Evolutionary conservation across 1,140 invertebrate species (phyloP).

Genomic region (Tenebrio molitor): DNA sequence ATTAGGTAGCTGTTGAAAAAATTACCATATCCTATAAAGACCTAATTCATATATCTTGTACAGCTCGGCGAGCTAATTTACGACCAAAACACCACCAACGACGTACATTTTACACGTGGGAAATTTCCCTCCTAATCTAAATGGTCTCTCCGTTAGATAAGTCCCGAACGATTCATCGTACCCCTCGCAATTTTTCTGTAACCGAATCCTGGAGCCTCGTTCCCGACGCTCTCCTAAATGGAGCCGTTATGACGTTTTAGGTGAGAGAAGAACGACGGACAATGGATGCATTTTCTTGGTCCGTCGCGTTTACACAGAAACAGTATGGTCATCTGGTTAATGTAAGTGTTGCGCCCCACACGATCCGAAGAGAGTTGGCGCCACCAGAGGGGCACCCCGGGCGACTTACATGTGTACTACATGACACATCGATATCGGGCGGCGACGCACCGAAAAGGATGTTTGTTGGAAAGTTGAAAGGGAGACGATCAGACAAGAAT

Average conservation of each 20-base stretch:
- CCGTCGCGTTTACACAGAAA: conserved; percentile 15
- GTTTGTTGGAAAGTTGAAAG: not conserved
- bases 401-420: conserved; percentile 34
- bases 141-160: not conserved
- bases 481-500: no score
- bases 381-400: conserved; percentile 38
- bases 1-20: conserved; percentile 33
- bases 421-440: conserved; percentile 2
- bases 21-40: conserved; percentile 13
- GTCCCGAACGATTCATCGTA: not conserved
- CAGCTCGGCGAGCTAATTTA: not conserved
- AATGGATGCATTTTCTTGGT: conserved; percentile 25
- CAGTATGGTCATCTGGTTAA: conserved; percentile 49
- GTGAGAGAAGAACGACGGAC: conserved; percentile 23
- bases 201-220: no score
- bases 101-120: conserved; percentile 3
- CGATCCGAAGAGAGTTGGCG: conserved; percentile 45
- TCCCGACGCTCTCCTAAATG: not conserved
- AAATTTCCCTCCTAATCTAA: conserved; percentile 13
- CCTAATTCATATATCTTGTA: conserved; percentile 3
- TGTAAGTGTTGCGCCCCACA: conserved; percentile 48
- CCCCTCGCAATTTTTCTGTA: conserved; percentile 8
- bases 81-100: not conserved
- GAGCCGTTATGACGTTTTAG: not conserved
- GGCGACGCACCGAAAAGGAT: not conserved